Base-by-base conservation (phyloP, 2,797 vertebrate species). In the Enteromius treurensis region DNA sequence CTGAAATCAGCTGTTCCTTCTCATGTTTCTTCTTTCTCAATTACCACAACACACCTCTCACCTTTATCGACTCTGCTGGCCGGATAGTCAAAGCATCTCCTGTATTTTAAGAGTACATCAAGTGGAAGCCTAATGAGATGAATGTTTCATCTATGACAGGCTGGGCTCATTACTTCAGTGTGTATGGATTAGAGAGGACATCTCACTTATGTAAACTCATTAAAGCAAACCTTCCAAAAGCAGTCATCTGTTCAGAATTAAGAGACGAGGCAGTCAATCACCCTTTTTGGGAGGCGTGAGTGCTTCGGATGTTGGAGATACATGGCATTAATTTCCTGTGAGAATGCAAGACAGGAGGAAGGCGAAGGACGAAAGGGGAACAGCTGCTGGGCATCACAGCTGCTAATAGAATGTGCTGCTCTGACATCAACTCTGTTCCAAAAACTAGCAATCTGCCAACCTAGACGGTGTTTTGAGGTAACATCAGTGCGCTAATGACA, bases 201-300 rank as follows among this genome's bases (percentile, higher is more conserved):
- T 74, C 47, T 86, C 45, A 4, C 69, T 88, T 69, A 76, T 74
- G 78, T 84, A 81, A 81, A 87, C 81, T 86, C 76, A 71, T 87
- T 85, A 84, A 15, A 62, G 32, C 34, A 45, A 85, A 77, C 55
- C 78, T 53, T 79, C 69, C 78, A 9, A 74, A 81, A 81, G 81
- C 15, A 58, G 34, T 82, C 37, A 82, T 80, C 78, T 80, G 78
- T 68, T 85, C 47, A 19, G 67, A 85, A 83, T 75, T 42, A 62
- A 83, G 79, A 77, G 51, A 83, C 60, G 11, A 51, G 83, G 67
- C 55, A 58, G 71, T 85, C 83, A 79, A 60, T 85, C 81, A 60
- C 47, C 37, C 60, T 23, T 73, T 62, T 73, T 26, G 26, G 58
- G n/a, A 37, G 42, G 19, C n/a, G 29, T 42, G 68, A 58, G 51